Conservation (phyloP, 2,113 vertebrate species). For the Ovis canadensis region DNA sequence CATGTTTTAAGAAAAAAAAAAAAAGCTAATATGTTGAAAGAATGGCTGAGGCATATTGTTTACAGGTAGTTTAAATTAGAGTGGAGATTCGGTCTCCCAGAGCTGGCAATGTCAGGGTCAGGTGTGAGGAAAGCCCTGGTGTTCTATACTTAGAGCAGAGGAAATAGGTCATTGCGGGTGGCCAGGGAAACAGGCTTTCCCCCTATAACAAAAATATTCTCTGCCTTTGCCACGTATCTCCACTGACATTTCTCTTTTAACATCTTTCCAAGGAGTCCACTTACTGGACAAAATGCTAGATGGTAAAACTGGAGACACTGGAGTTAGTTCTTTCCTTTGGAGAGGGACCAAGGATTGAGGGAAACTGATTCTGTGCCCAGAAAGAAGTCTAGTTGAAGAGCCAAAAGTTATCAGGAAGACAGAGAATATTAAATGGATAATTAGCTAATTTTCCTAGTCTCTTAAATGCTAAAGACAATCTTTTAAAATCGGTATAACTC, state of each 20-base stretch:
- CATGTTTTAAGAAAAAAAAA: not conserved
- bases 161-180: not conserved
- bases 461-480: not conserved
- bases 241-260: conserved; percentile 36
- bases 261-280: conserved; percentile 37
- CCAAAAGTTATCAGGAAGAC: conserved; percentile 17
- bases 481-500: not conserved
- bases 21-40: not conserved
- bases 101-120: not conserved
- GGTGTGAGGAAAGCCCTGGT: conserved; percentile 49
- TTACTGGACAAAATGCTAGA: conserved; percentile 39
- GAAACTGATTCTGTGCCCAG: conserved; percentile 35
- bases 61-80: not conserved
- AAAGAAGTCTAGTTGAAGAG: conserved; percentile 44
- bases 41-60: not conserved
- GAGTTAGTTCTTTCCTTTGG: conserved; percentile 35
- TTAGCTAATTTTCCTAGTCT: not conserved
- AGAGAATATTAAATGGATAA: conserved; percentile 12
- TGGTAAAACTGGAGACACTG: conserved; percentile 16
- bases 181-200: conserved; percentile 28
- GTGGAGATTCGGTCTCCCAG: not conserved
- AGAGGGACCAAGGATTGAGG: conserved; percentile 35
- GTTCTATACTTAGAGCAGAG: conserved; percentile 31
- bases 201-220: not conserved
- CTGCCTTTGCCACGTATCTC: not conserved